Base-by-base conservation (phyloP, 2,113 vertebrate species). In the Tauraco erythrolophus region DNA sequence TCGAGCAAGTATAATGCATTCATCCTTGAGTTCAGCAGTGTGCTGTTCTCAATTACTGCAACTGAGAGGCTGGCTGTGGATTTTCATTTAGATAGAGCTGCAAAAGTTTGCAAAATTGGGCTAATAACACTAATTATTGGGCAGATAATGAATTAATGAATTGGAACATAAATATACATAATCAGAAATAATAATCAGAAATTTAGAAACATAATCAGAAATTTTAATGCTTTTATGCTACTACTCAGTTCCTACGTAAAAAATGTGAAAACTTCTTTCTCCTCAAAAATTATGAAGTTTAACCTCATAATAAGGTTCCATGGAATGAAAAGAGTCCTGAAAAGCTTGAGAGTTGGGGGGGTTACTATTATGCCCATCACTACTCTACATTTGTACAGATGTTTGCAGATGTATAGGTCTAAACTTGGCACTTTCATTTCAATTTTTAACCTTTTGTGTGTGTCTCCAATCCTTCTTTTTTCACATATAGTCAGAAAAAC, bases 221-320 rank as follows among this genome's bases (percentile, higher is more conserved):
- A 62, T 48, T 53, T 56, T 51, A 66, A 46, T 58, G 51, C 5
- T 45, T 10, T 58, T 70, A 7, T n/a, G 17, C 30, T 60, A 8
- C 48, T 54, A 15, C 9, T 57, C 9, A 6, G 7, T 41, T 82
- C 46, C 43, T 57, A 7, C 70, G 27, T 25, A 11, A 19, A 68
- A 35, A 30, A 45, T 7, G 17, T 37, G 24, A 69, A 41, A 21
- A 37, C 41, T 48, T 70, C 4, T 54, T 77, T 65, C 17, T 61
- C 23, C 18, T 5, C 0, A 1, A 12, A 41, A 85, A 43, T 30
- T 2, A 8, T 1, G 4, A 37, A 1, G 4, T 78, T 83, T 62
- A 62, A 60, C 14, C 4, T 71, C 22, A 3, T 25, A 18, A 51
- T 62, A 45, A 78, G 6, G 19, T 80, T 89, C 33, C 7, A 45